Evolutionary conservation across 2,113 vertebrate genomes (phyloP).

Genomic region (Ornithorhynchus anatinus): DNA sequence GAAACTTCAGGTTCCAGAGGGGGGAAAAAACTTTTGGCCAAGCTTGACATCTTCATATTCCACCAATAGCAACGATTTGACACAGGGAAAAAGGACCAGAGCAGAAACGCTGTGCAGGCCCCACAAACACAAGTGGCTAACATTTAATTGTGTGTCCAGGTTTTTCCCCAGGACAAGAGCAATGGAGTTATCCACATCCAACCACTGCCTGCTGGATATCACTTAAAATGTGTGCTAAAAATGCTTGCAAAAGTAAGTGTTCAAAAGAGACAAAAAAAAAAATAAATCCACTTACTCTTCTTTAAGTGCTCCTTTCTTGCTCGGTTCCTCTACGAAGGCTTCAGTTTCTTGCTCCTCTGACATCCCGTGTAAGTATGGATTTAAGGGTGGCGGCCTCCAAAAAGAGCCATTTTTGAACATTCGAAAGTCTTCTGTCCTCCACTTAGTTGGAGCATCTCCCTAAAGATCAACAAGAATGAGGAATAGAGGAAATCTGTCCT

Average conservation of each 20-base stretch:
- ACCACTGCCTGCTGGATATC: too few species aligned
- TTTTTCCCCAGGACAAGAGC: too few species aligned
- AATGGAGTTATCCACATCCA: too few species aligned
- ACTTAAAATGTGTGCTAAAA: too few species aligned
- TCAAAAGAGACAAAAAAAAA: background rate
- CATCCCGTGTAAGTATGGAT: constrained; percentile 94
- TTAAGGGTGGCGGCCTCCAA: constrained; percentile 95
- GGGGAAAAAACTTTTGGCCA: too few species aligned
- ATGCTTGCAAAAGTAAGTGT: background rate
- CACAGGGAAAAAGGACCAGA: too few species aligned
- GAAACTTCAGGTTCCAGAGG: too few species aligned
- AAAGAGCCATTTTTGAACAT: constrained; percentile 98
- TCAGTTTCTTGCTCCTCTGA: constrained; percentile 91
- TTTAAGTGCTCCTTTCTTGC: constrained; percentile 94
- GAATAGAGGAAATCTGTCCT: background rate
- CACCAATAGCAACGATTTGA: too few species aligned
- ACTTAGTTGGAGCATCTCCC: constrained; percentile 96
- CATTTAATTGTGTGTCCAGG: too few species aligned
- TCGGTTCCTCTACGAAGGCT: constrained; percentile 87
- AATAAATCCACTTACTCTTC: constrained; percentile 85
- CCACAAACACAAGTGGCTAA: too few species aligned
- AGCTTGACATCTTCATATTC: too few species aligned
- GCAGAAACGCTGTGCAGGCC: too few species aligned
- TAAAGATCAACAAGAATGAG: constrained; percentile 44
- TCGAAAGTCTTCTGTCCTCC: constrained; percentile 94